phyloP scores from a whole-genome alignment of 2,888 invertebrate species.

The Chamaedrilus cognettii region DNA sequence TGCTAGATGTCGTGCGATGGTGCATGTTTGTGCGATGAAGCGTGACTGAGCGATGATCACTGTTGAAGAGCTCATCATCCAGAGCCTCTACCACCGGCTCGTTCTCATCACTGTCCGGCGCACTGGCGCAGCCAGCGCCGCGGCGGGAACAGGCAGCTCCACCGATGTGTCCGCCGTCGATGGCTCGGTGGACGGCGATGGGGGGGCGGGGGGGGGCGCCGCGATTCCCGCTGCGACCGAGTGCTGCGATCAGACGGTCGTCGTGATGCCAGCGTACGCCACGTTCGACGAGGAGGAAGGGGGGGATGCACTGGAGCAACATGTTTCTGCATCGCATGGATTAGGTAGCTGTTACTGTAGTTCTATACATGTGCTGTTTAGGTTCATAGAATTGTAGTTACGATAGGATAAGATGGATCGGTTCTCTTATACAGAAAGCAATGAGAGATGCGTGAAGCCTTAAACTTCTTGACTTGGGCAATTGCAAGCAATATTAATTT shows the following conservation, averaged over 20 bases:
- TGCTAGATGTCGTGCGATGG: too few species aligned
- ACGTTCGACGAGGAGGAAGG: background rate
- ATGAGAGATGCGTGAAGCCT: too few species aligned
- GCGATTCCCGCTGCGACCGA: background rate
- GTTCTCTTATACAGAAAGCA: too few species aligned
- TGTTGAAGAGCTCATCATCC: conserved; percentile 37
- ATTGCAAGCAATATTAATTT: too few species aligned
- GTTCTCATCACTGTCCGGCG: conserved; percentile 32
- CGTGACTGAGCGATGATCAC: conserved; percentile 37
- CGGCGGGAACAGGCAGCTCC: background rate
- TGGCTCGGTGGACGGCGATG: background rate
- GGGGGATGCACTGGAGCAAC: background rate
- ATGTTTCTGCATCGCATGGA: background rate
- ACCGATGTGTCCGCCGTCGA: background rate
- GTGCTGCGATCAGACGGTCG: background rate
- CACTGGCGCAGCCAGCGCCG: conserved; percentile 7
- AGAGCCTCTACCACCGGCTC: conserved; percentile 34
- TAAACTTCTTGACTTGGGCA: background rate
- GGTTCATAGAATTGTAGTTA: too few species aligned
- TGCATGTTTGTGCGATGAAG: too few species aligned
- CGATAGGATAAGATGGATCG: too few species aligned
- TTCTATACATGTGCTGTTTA: conserved; percentile 1
- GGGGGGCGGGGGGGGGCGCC: background rate
- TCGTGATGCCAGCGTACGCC: background rate
- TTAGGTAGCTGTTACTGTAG: conserved; percentile 3